Evolutionary conservation across 2,797 vertebrate genomes (phyloP).

Genomic region (Erpetoichthys calabaricus): DNA sequence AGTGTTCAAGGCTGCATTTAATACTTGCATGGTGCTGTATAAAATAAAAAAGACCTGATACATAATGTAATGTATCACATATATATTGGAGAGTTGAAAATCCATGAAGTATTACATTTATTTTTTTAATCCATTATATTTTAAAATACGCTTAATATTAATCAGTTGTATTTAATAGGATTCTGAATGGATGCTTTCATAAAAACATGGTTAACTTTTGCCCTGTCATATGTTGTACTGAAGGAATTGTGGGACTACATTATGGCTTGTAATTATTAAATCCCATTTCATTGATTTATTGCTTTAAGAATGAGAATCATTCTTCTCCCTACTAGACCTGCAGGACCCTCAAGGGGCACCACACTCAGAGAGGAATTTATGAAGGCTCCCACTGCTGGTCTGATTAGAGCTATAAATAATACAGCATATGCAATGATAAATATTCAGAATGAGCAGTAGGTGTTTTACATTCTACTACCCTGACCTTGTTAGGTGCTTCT

Average conservation of each 20-base stretch:
- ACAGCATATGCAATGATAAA: conserved; percentile 11
- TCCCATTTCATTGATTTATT: conserved; percentile 23
- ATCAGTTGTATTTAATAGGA: not conserved
- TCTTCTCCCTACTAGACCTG: conserved; percentile 13
- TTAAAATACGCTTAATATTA: too few species aligned
- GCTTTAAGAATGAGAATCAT: conserved; percentile 12
- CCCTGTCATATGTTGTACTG: conserved; percentile 8
- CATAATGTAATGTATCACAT: too few species aligned
- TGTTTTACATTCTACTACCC: conserved; percentile 13
- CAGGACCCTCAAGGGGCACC: not conserved
- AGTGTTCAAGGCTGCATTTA: too few species aligned
- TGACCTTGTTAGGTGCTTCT: conserved; percentile 17
- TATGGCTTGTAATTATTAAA: conserved; percentile 19
- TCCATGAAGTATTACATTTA: too few species aligned
- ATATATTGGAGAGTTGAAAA: too few species aligned
- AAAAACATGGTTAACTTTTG: conserved; percentile 7
- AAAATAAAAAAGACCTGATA: too few species aligned
- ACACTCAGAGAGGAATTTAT: conserved; percentile 12
- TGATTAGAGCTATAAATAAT: conserved; percentile 25
- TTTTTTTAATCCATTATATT: too few species aligned
- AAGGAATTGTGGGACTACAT: conserved; percentile 14
- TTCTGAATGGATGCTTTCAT: not conserved
- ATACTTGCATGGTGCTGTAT: too few species aligned
- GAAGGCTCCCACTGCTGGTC: conserved; percentile 7
- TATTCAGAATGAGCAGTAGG: conserved; percentile 11